These are phyloP conservation scores for Salvator merianae DNA, from an alignment of 2,113 vertebrate species.

Conservation along the genomic window DNA sequence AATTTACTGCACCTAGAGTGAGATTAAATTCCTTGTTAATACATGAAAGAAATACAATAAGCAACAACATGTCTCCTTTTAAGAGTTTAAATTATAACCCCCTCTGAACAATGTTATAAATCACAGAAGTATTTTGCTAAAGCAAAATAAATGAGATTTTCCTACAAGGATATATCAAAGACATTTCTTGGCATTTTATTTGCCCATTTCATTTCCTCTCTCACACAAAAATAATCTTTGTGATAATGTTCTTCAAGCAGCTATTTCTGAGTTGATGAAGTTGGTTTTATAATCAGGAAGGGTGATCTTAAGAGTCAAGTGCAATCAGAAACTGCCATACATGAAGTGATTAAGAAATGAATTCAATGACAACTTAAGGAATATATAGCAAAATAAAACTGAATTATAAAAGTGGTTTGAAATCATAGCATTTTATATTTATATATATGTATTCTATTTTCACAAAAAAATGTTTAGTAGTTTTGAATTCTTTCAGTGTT, in stretches of 20 bases:
- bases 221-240: conserved; percentile 32
- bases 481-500: neutral
- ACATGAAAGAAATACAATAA: neutral
- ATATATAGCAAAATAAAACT: conserved; percentile 59
- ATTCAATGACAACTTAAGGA: conserved; percentile 60
- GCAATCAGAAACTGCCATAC: conserved; percentile 73
- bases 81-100: conserved; percentile 33
- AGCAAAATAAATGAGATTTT: conserved; percentile 16
- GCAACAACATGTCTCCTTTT: neutral
- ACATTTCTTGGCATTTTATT: conserved; percentile 10
- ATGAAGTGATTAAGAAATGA: conserved; percentile 63
- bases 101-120: conserved; percentile 1
- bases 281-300: conserved; percentile 71
- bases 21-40: conserved; percentile 10
- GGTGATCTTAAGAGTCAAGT: conserved; percentile 73
- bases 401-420: conserved; percentile 54
- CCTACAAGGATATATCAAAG: neutral
- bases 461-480: conserved; percentile 11
- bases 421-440: neutral
- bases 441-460: conserved; percentile 49
- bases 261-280: conserved; percentile 65
- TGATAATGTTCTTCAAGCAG: conserved; percentile 57
- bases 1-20: conserved; percentile 2
- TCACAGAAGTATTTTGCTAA: neutral
- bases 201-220: neutral